Conservation (phyloP, 2,113 vertebrate species). For the Mustelus asterias region DNA sequence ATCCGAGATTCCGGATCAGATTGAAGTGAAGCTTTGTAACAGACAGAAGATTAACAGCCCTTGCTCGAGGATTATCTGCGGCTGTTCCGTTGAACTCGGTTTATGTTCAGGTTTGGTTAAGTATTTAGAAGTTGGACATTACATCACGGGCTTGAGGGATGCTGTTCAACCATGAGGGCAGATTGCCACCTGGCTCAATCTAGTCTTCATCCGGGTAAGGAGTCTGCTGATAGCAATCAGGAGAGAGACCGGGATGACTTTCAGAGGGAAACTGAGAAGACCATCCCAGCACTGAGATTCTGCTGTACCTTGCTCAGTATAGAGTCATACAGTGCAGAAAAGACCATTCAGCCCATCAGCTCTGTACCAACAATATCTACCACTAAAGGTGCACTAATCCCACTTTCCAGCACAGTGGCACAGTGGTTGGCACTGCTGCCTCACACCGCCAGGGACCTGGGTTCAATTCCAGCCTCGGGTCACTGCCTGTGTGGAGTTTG, state of each 20-base stretch:
- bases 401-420: too few species aligned
- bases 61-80: not conserved
- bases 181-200: not conserved
- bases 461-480: too few species aligned
- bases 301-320: not conserved
- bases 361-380: too few species aligned
- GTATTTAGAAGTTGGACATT: not conserved
- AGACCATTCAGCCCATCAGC: too few species aligned
- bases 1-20: not conserved
- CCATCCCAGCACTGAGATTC: not conserved
- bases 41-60: not conserved
- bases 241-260: not conserved
- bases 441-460: too few species aligned
- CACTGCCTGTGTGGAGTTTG: too few species aligned
- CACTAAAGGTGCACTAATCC: too few species aligned
- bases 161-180: not conserved
- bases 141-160: not conserved
- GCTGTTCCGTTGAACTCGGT: not conserved
- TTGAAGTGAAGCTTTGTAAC: not conserved
- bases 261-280: not conserved
- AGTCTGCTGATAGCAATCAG: not conserved
- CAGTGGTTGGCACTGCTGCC: too few species aligned
- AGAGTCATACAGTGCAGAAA: too few species aligned
- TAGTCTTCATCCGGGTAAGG: not conserved
- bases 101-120: not conserved